These are phyloP conservation scores for Dromas ardeola DNA, from an alignment of 2,113 vertebrate genomes.

Conservation along the genomic window DNA sequence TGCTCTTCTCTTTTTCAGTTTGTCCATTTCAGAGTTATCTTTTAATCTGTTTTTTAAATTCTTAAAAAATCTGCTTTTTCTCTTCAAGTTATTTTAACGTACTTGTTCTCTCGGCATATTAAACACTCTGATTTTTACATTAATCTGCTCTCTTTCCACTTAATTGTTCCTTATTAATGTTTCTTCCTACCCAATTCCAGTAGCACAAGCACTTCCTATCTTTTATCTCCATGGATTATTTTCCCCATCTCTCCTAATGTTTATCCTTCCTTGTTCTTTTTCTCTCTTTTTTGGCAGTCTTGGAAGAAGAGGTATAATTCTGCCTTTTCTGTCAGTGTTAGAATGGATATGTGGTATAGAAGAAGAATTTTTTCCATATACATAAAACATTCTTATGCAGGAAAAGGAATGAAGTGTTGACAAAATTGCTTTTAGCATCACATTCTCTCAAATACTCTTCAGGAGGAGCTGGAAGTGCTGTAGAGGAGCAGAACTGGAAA, in stretches of 20 bases:
- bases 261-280: neutral
- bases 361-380: neutral
- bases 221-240: neutral
- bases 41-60: neutral
- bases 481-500: neutral
- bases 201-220: neutral
- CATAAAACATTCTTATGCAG: neutral
- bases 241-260: neutral
- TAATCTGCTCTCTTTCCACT: neutral
- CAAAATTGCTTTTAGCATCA: neutral
- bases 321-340: neutral
- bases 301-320: neutral
- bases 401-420: neutral
- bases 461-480: neutral
- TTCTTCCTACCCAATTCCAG: neutral
- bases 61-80: neutral
- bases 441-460: neutral
- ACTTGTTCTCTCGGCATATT: neutral
- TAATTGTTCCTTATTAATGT: neutral
- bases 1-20: neutral
- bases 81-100: neutral
- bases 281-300: neutral
- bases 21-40: neutral
- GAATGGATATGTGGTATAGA: neutral
- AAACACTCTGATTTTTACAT: neutral